Evolutionary conservation across 2,888 invertebrate genomes (phyloP).

Genomic region (Limenitis camilla): DNA sequence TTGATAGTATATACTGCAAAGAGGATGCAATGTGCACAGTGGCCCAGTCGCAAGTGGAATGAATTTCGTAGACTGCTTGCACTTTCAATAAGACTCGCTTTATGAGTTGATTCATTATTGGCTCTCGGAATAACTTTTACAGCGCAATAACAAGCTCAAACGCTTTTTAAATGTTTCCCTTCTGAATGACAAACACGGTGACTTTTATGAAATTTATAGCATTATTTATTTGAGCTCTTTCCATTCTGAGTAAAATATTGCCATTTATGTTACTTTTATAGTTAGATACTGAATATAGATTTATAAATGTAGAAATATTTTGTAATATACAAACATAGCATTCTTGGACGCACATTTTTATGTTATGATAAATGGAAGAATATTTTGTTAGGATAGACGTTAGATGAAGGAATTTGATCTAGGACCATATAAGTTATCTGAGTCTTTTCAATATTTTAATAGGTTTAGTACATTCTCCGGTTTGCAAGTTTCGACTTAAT

Average conservation of each 20-base stretch:
- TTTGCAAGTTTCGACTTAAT: too few relatives aligned
- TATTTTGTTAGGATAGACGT: too few relatives aligned
- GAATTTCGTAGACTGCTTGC: conserved; percentile 62
- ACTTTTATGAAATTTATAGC: background rate
- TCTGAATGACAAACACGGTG: background rate
- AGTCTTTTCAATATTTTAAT: too few relatives aligned
- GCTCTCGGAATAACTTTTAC: conserved; percentile 36
- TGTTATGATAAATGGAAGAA: too few relatives aligned
- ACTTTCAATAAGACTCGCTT: conserved; percentile 58
- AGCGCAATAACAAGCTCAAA: conserved; percentile 22
- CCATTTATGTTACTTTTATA: too few relatives aligned
- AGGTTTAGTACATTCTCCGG: too few relatives aligned
- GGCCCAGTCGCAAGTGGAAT: conserved; percentile 62
- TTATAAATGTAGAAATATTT: too few relatives aligned
- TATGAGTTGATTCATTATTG: conserved; percentile 44
- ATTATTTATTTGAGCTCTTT: background rate
- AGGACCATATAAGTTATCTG: too few relatives aligned
- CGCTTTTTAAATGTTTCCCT: background rate
- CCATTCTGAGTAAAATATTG: background rate
- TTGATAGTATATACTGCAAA: conserved; percentile 23
- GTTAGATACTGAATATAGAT: too few relatives aligned
- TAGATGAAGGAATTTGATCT: too few relatives aligned
- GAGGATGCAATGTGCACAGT: conserved; percentile 34
- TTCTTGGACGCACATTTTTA: too few relatives aligned
- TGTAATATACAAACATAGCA: too few relatives aligned